Base-by-base conservation (phyloP, 1,140 invertebrate genomes). In the Telenomus remus region DNA sequence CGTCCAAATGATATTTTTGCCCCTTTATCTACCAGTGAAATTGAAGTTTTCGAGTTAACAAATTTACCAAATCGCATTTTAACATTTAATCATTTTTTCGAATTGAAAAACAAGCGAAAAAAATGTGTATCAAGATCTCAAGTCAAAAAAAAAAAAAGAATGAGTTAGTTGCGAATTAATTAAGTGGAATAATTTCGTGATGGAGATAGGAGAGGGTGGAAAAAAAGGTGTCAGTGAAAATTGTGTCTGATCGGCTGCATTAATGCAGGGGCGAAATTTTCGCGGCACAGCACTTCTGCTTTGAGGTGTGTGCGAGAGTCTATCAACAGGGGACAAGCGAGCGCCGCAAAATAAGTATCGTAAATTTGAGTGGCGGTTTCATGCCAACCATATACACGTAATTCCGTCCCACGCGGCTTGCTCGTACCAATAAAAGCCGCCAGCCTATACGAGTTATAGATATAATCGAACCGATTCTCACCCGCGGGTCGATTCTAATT, bases 401-500 rank as follows among this genome's bases (percentile, higher is more conserved):
- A 60, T 64, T 46, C 65, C 48, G 65, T 70, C 61, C 66, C 74
- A 60, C 61, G 73, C 61, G 66, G 43, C 44, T 35, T 48, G 56
- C 54, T 27, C 19, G 65, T 56, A 61, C 60, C 56, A 56, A 71
- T 76, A 71, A 71, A 76, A 76, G 50, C 59, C 64, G 64, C 47
- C 72, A 55, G 59, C 64, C 64, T 75, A 27, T 27, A 75, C 59
- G 27, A 63, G 59, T 60, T 65, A 70, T 64, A 69, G 73, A 76
- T 27, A 27, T 76, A 66, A 71, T 70, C 73, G 55, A 51, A 68
- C n/a, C 68, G 65, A 77, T 77, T 77, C 63, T 72, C 68, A 72
- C 75, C 64, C 64, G 61, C 57, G 68, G 75, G 53, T 72, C 69
- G 68, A 77, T 77, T 77, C 75, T 77, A 72, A 72, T 77, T 77